A percentile compares a stretch with the other conserved stretches of the same genome.
phyloP scores from a whole-genome alignment of 2,113 vertebrate species.

The Turdus rufiventris region DNA sequence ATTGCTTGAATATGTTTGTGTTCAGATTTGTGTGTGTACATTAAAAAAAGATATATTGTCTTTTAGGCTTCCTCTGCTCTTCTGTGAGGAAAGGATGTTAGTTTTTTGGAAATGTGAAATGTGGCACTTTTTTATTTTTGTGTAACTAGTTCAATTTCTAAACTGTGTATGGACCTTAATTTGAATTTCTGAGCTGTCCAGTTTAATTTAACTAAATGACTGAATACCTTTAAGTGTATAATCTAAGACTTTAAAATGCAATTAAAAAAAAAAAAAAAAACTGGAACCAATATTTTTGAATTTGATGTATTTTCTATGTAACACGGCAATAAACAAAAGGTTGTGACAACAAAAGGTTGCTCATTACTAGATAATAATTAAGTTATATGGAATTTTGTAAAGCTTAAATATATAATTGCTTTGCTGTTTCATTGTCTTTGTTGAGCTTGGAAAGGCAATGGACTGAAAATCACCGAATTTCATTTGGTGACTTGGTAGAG shows the following conservation, averaged over 20 bases:
- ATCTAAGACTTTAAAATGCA: background rate
- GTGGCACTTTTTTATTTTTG: background rate
- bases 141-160: background rate
- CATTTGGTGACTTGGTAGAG: background rate
- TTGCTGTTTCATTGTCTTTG: background rate
- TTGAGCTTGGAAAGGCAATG: background rate
- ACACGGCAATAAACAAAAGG: background rate
- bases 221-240: background rate
- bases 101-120: background rate
- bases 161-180: background rate
- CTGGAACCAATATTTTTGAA: background rate
- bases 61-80: background rate
- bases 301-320: background rate
- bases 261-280: background rate
- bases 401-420: background rate
- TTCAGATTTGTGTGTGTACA: background rate
- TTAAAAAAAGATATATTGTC: background rate
- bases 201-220: background rate
- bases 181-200: background rate
- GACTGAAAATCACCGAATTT: background rate
- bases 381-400: background rate
- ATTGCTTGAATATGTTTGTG: background rate
- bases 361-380: background rate
- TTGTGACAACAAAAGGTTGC: background rate
- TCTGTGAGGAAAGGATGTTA: background rate